Conservation (phyloP, 2,113 vertebrate genomes). For the Bagarius yarrelli region DNA sequence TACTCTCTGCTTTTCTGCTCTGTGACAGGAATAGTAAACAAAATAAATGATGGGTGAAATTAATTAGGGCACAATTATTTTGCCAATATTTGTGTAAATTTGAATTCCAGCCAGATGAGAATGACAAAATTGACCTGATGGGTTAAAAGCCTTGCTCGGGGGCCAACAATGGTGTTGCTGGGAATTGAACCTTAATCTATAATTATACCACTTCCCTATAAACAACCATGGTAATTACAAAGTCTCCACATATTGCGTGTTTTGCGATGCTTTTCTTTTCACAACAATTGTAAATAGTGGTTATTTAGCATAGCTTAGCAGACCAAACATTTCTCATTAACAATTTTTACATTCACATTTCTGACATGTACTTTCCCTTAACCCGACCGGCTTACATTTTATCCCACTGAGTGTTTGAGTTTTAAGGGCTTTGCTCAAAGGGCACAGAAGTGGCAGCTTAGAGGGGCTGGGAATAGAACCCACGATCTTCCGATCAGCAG, state of each 20-base stretch:
- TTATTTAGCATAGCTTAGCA: background rate
- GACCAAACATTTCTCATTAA: too few species aligned
- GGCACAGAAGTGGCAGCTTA: too few species aligned
- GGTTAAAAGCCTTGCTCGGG: too few species aligned
- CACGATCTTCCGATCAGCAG: too few species aligned
- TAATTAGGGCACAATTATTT: background rate
- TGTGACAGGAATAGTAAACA: slow-evolving; percentile 66
- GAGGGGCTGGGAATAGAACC: too few species aligned
- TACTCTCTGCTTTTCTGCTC: slow-evolving; percentile 82
- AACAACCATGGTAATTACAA: background rate
- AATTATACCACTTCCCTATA: too few species aligned
- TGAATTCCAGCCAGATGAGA: background rate
- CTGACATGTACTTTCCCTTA: background rate
- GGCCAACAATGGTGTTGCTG: too few species aligned
- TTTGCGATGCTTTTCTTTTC: background rate
- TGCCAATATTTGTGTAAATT: background rate
- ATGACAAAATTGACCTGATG: background rate
- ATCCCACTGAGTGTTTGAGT: too few species aligned
- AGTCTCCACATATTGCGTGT: background rate
- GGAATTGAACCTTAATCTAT: too few species aligned
- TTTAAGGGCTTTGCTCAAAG: too few species aligned
- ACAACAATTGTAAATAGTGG: background rate
- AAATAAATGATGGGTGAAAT: background rate
- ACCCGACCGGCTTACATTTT: too few species aligned
- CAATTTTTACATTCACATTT: too few species aligned